phyloP scores from a whole-genome alignment of 2,113 vertebrate species.

The Myotis davidii region DNA sequence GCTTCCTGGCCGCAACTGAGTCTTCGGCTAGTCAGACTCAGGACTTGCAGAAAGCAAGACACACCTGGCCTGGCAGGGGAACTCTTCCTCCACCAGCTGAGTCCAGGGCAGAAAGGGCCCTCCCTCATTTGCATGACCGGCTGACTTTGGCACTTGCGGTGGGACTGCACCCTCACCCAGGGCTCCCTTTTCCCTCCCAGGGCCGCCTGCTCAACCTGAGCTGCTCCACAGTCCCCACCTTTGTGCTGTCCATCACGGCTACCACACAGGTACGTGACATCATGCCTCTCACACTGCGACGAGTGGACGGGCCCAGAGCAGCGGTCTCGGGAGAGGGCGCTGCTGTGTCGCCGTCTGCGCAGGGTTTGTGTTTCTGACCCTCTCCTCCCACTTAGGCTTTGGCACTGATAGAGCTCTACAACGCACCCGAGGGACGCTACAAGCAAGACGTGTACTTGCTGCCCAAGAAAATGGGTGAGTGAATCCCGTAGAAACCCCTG shows the following conservation, averaged over 20 bases:
- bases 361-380: background rate
- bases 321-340: background rate
- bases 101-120: background rate
- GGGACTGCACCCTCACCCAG: background rate
- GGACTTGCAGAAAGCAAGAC: background rate
- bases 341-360: background rate
- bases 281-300: background rate
- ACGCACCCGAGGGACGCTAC: constrained; percentile 97
- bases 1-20: background rate
- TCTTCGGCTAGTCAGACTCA: constrained; percentile 27
- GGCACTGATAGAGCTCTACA: constrained; percentile 97
- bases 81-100: background rate
- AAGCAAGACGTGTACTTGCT: constrained; percentile 98
- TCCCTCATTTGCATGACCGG: background rate
- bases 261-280: constrained; percentile 93
- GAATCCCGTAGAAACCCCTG: background rate
- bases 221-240: constrained; percentile 98
- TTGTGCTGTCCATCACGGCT: constrained; percentile 98
- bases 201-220: constrained; percentile 98
- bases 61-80: background rate
- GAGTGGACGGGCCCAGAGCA: background rate
- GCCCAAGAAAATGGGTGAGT: constrained; percentile 98
- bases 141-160: background rate
- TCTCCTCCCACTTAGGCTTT: constrained; percentile 87
- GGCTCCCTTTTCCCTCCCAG: constrained; percentile 80